Percentiles rank a stretch among this genome's conserved stretches.
These are phyloP conservation scores for Cryptus armator DNA, from an alignment of 2,888 invertebrate genomes.

Conservation along the genomic window DNA sequence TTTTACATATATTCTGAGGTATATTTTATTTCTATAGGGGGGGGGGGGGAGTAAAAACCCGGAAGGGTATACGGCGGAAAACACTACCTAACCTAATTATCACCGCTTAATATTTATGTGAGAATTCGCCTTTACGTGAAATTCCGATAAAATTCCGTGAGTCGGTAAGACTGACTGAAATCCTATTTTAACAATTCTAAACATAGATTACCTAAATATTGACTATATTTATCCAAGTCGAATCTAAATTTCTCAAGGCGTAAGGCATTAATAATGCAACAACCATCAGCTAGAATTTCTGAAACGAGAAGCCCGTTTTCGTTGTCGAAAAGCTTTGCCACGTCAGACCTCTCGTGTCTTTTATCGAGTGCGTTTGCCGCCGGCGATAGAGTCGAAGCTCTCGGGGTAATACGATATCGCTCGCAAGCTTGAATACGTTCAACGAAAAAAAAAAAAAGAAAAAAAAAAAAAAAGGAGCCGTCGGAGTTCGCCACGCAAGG, in stretches of 20 bases:
- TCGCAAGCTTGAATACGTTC: constrained; percentile 24
- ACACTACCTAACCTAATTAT: too few species aligned
- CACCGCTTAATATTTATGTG: too few species aligned
- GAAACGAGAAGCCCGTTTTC: constrained; percentile 6
- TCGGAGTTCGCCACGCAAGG: constrained; percentile 27
- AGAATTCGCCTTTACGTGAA: too few species aligned
- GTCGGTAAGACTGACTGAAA: too few species aligned
- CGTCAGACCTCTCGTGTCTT: constrained; percentile 46
- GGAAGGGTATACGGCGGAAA: too few species aligned
- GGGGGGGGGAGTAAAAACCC: too few species aligned
- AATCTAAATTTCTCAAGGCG: too few species aligned
- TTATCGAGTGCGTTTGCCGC: constrained; percentile 56
- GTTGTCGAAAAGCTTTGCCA: constrained; percentile 34
- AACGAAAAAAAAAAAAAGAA: constrained; percentile 6
- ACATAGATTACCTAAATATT: too few species aligned
- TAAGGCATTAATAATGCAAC: neutral
- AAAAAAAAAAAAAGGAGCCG: neutral
- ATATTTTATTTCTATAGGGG: too few species aligned
- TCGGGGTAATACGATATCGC: constrained; percentile 32
- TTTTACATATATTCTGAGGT: too few species aligned
- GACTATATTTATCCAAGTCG: neutral
- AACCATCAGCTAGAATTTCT: neutral
- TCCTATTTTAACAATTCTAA: too few species aligned
- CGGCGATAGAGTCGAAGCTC: constrained; percentile 58
- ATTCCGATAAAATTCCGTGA: too few species aligned